Evolutionary conservation across 1,140 invertebrate genomes (phyloP).

Genomic region (Lamellibrachia luymesi): DNA sequence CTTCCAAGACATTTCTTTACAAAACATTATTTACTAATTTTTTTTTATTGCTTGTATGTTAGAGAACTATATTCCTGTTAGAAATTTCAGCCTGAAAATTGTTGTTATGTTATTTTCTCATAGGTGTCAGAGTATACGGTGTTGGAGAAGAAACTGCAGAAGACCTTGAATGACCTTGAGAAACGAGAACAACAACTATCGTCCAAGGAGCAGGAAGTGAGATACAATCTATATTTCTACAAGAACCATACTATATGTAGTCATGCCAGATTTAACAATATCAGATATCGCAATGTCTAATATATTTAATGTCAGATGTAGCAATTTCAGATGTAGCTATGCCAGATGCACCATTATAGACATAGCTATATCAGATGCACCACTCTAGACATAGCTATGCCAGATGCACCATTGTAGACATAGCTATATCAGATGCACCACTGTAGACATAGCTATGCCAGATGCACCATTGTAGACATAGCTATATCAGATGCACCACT

Average conservation of each 20-base stretch:
- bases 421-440: too few relatives aligned
- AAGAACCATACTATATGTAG: slow-evolving; percentile 6
- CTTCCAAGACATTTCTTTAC: background rate
- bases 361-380: too few relatives aligned
- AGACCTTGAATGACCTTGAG: slow-evolving; percentile 54
- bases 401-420: too few relatives aligned
- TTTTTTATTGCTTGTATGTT: background rate
- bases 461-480: too few relatives aligned
- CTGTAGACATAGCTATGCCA: too few relatives aligned
- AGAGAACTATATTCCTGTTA: background rate
- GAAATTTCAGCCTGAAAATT: background rate
- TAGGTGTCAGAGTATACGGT: slow-evolving; percentile 55
- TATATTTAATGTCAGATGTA: too few relatives aligned
- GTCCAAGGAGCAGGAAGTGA: slow-evolving; percentile 55
- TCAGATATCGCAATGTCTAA: too few relatives aligned
- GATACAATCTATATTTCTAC: background rate
- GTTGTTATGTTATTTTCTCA: background rate
- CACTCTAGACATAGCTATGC: too few relatives aligned
- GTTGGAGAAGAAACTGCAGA: slow-evolving; percentile 53
- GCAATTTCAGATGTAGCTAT: too few relatives aligned
- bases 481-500: too few relatives aligned
- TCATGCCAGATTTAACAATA: background rate
- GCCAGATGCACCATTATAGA: too few relatives aligned
- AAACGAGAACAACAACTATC: slow-evolving; percentile 55
- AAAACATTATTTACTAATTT: background rate